A percentile compares a stretch with the other conserved stretches of the same genome.
Conservation (phyloP, 2,113 vertebrate species). For the Gasterosteus aculeatus region DNA sequence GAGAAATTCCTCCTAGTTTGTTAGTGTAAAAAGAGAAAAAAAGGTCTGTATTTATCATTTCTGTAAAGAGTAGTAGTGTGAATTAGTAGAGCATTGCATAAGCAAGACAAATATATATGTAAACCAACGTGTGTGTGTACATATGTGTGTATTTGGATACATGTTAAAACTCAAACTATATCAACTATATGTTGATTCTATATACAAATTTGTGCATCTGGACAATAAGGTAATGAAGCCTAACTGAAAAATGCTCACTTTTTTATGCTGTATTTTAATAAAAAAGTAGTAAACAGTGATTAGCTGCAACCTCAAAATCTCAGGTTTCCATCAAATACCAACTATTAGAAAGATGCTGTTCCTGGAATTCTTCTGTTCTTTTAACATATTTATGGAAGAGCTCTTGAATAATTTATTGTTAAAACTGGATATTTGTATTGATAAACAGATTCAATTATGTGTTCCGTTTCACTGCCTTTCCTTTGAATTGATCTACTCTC, state of each 20-base stretch:
- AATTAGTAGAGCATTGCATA: too few relatives aligned
- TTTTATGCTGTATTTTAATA: neutral
- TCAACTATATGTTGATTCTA: too few relatives aligned
- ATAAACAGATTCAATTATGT: constrained; percentile 60
- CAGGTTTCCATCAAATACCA: constrained; percentile 10
- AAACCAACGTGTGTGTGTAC: neutral
- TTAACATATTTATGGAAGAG: constrained; percentile 30
- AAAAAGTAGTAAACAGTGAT: neutral
- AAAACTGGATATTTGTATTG: constrained; percentile 60
- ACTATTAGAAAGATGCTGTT: constrained; percentile 37
- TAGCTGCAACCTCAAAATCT: neutral
- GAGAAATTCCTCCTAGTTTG: constrained; percentile 14
- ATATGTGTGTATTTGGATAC: neutral
- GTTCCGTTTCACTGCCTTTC: constrained; percentile 67
- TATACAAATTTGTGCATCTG: neutral
- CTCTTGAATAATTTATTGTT: constrained; percentile 74
- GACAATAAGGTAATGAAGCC: neutral
- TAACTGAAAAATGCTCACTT: neutral
- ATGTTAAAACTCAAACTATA: neutral
- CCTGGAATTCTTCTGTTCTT: constrained; percentile 52
- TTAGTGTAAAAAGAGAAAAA: neutral
- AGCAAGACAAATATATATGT: too few relatives aligned
- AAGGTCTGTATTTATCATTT: too few relatives aligned
- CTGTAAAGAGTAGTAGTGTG: too few relatives aligned
- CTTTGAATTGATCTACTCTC: constrained; percentile 70